Evolutionary conservation across 2,113 vertebrate species (phyloP).

Genomic region (Osmerus mordax): DNA sequence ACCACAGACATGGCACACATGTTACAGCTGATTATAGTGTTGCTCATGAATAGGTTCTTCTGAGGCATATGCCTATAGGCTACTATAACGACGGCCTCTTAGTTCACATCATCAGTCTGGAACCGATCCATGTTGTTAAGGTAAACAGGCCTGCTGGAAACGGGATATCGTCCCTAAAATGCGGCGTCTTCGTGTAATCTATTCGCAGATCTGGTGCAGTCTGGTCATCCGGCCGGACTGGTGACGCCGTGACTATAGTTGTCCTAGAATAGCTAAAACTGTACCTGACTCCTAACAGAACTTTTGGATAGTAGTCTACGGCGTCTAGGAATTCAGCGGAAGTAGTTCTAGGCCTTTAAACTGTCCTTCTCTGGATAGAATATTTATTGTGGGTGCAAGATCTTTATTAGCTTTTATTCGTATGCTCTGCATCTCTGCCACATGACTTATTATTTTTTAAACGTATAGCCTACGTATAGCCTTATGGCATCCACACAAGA

Average conservation of each 20-base stretch:
- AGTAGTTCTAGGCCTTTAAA: not conserved
- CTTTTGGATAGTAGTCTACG: too few relatives aligned
- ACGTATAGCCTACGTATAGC: not conserved
- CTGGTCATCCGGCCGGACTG: not conserved
- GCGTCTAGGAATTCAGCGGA: not conserved
- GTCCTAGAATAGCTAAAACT: not conserved
- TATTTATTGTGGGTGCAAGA: not conserved
- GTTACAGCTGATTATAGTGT: not conserved
- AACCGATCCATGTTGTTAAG: not conserved
- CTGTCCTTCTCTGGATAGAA: not conserved
- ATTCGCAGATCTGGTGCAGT: conserved; percentile 2
- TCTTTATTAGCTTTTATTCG: not conserved
- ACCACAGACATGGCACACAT: too few relatives aligned
- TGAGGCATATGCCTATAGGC: not conserved
- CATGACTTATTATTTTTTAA: not conserved
- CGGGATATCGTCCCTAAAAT: not conserved
- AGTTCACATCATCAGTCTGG: not conserved
- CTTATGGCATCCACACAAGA: not conserved
- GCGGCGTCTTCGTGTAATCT: not conserved
- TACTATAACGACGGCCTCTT: not conserved
- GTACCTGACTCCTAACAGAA: not conserved
- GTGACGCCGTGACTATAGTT: not conserved
- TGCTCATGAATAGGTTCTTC: too few relatives aligned
- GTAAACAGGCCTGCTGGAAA: not conserved
- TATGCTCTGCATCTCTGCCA: too few relatives aligned